Evolutionary conservation across 2,797 vertebrate species (phyloP).

Genomic region (Ictinia mississippiensis): DNA sequence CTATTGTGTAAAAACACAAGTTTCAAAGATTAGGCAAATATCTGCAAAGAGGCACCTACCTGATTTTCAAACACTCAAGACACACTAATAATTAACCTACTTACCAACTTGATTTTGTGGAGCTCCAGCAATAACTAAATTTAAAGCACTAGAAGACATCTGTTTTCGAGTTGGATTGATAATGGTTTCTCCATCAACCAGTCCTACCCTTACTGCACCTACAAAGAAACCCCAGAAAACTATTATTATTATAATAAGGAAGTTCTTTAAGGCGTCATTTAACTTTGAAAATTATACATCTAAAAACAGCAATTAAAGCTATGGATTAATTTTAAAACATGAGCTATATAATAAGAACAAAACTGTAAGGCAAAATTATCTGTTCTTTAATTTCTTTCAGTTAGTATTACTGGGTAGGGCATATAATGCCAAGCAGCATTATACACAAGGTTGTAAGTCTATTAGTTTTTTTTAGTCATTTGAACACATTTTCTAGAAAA

Average conservation of each 20-base stretch:
- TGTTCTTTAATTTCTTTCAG: neutral
- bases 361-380: neutral
- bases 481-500: neutral
- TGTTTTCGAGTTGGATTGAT: slow-evolving; percentile 92
- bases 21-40: neutral
- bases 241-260: neutral
- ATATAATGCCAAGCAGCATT: neutral
- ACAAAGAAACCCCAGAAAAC: slow-evolving; percentile 31
- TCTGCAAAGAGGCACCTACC: neutral
- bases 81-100: slow-evolving; percentile 5
- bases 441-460: neutral
- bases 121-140: slow-evolving; percentile 88
- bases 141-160: slow-evolving; percentile 87
- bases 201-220: slow-evolving; percentile 94
- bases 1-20: neutral
- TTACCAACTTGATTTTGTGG: slow-evolving; percentile 89
- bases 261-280: neutral
- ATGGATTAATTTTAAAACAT: rapidly evolving
- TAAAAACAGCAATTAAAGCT: neutral
- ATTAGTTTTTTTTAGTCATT: neutral
- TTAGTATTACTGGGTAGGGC: neutral
- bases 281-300: neutral
- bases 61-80: neutral
- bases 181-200: slow-evolving; percentile 85
- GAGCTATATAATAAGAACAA: neutral